Percentiles rank a stretch among this genome's conserved stretches.
These are phyloP conservation scores for Trissolcus basalis DNA, from an alignment of 1,140 invertebrate species.

Conservation along the genomic window DNA sequence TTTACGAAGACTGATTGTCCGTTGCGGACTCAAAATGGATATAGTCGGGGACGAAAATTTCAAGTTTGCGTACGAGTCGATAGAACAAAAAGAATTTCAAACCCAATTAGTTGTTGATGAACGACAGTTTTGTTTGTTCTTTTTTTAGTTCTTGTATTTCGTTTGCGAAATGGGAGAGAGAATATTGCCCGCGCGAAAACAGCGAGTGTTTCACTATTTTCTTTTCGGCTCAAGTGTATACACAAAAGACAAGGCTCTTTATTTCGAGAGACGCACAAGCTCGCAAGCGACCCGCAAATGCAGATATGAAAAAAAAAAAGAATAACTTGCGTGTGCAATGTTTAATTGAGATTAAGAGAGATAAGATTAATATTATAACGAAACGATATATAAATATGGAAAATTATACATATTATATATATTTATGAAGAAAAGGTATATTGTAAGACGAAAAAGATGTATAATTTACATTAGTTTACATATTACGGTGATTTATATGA, in stretches of 20 bases:
- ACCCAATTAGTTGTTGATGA: no score
- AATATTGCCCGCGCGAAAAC: slow-evolving; percentile 8
- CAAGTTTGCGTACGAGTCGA: slow-evolving; percentile 33
- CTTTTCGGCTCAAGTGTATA: slow-evolving; percentile 42
- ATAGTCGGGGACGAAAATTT: slow-evolving; percentile 46
- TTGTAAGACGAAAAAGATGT: slow-evolving; percentile 59
- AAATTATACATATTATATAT: slow-evolving; percentile 61
- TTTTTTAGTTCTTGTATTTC: no score
- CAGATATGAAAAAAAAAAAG: slow-evolving; percentile 41
- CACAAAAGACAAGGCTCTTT: slow-evolving; percentile 35
- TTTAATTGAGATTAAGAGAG: slow-evolving; percentile 59
- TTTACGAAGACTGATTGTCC: slow-evolving; percentile 73
- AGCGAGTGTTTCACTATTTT: slow-evolving; percentile 40
- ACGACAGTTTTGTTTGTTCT: background rate
- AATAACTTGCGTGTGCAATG: slow-evolving; percentile 56
- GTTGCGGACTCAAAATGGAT: slow-evolving; percentile 54
- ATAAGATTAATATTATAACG: slow-evolving; percentile 60
- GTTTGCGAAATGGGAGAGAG: background rate
- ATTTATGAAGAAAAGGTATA: slow-evolving; percentile 61
- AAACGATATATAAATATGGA: slow-evolving; percentile 63
- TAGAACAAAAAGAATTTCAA: background rate
- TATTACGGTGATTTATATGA: slow-evolving; percentile 60
- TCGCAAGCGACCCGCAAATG: slow-evolving; percentile 56
- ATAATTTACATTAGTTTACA: slow-evolving; percentile 62
- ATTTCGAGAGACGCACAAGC: slow-evolving; percentile 56